These are phyloP conservation scores for Myripristis jacobus DNA, from an alignment of 2,797 vertebrate genomes.

Conservation along the genomic window DNA sequence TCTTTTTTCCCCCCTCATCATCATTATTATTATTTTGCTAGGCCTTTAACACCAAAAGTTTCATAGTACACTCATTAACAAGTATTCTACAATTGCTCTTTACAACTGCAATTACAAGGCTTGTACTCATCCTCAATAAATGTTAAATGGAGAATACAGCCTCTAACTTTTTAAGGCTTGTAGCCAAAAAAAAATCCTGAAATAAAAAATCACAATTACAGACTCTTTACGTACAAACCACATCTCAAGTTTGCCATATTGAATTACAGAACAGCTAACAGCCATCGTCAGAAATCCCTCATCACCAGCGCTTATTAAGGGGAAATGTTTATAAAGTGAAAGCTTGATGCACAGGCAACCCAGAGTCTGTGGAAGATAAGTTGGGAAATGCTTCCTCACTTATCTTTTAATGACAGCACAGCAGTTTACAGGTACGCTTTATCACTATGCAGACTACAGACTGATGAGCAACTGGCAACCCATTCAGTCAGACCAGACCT, in stretches of 20 bases:
- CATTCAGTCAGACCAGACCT: conserved; percentile 13
- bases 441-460: not conserved
- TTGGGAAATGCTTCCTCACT: too few species aligned
- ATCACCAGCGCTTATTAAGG: not conserved
- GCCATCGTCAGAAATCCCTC: conserved; percentile 39
- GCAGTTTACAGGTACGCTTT: too few species aligned
- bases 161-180: too few species aligned
- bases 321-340: conserved; percentile 22
- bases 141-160: too few species aligned
- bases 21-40: too few species aligned
- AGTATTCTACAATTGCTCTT: not conserved
- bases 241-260: too few species aligned
- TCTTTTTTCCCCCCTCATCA: too few species aligned
- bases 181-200: too few species aligned
- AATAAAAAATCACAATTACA: too few species aligned
- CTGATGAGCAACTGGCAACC: conserved; percentile 12
- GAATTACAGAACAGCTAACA: not conserved
- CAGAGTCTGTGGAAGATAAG: too few species aligned
- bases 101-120: not conserved
- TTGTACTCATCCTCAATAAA: not conserved
- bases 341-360: conserved; percentile 16
- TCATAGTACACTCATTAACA: not conserved
- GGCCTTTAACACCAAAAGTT: conserved; percentile 24
- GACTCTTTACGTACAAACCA: too few species aligned
- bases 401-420: too few species aligned